phyloP scores from a whole-genome alignment of 53 echinoderm and acorn worm genomes.

The Holothuria leucospilota region DNA sequence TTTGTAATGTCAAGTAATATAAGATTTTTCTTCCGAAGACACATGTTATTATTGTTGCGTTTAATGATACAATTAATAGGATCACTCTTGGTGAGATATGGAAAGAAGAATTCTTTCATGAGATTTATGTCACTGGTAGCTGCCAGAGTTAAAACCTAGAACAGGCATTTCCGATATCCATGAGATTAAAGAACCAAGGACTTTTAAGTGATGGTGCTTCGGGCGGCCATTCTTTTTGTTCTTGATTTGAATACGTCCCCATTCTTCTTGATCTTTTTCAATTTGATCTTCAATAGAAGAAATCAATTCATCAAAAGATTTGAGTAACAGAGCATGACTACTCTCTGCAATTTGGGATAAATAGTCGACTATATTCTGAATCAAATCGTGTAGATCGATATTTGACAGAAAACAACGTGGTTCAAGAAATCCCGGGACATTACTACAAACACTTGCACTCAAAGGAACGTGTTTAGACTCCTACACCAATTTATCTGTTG shows the following conservation, averaged over 20 bases:
- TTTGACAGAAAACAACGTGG: no score
- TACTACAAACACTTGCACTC: no score
- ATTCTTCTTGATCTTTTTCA: conserved; percentile 5
- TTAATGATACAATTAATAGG: conserved; percentile 33
- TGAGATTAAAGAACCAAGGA: neutral
- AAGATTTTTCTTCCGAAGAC: no score
- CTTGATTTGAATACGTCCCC: neutral
- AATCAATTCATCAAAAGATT: neutral
- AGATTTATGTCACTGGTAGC: conserved; percentile 43
- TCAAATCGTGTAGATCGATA: neutral
- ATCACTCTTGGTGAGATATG: conserved; percentile 41
- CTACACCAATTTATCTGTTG: neutral
- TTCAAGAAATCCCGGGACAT: no score
- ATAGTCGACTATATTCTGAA: neutral
- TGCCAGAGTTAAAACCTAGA: conserved; percentile 28
- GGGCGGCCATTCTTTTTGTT: neutral
- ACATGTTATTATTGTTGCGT: conserved; percentile 46
- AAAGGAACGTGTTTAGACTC: conserved; percentile 37
- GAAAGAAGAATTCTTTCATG: no score
- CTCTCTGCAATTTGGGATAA: conserved; percentile 11
- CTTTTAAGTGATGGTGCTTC: neutral
- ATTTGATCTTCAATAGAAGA: neutral
- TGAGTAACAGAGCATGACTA: neutral
- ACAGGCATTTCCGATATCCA: conserved; percentile 21
- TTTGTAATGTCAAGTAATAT: conserved; percentile 11